Evolutionary conservation across 1,140 invertebrate species (phyloP), one percentile per base, ranked within the genome.

Genomic region (Amphibalanus amphitrite): DNA sequence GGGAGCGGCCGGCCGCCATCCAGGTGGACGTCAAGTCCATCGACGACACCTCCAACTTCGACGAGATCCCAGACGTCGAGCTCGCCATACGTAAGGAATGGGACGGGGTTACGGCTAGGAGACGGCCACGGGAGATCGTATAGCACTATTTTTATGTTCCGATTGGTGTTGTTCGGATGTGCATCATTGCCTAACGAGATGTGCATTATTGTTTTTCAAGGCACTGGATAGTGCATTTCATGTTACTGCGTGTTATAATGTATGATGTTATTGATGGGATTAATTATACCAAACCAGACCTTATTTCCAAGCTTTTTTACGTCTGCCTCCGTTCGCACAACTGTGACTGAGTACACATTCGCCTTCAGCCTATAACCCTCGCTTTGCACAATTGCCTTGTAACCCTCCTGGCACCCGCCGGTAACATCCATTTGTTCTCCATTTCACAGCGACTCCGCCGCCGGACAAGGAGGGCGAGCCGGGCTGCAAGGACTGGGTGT

Each of bases 1-100:
- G 96, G 74, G 96, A 99, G 79, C 85, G 96, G 74, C 97, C 97
- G 69, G 93, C 97, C 72, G 95, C 96, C 74, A 98, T 98, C 82
- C 88, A 92, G 69, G 93, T 98, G 30, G 92, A 95, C 79, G 93
- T 97, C 73, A 87, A 88, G 78, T 91, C 91, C 71, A 93, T 95
- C 75, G 92, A 96, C 80, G 97, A 99, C 81, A 99, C 97, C 67
- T 98, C 95, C 73, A 99, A 99, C 83, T 99, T 99, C 82, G 97
- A 99, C 83, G 97, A 99, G 76, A 99, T 99, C 84, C 96, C 96
- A 20, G 94, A 99, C 82, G 95, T 97, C 75, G 97, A 98, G 82
- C 85, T 98, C 70, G 94, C 97, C 85, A 97, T 98, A 85, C 93
- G 93, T 95, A 87, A 88, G 92, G 90, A 20, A 0, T 3, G 10